Conservation (phyloP, 2,113 vertebrate species). For the Heterochromis multidens region DNA sequence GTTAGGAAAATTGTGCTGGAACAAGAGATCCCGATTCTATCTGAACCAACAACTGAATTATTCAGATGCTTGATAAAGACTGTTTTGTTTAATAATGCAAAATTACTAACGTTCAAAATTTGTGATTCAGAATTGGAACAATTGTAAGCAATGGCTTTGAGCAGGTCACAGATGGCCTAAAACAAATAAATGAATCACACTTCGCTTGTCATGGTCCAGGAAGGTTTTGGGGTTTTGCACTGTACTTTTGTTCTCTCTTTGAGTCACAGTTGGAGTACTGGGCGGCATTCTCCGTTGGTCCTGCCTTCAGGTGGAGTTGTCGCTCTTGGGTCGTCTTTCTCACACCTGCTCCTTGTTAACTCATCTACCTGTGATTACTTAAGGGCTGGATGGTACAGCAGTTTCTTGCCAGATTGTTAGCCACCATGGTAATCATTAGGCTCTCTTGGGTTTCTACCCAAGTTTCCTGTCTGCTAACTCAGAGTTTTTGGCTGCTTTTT, state of each 20-base stretch:
- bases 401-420: neutral
- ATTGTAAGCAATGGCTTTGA: neutral
- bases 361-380: neutral
- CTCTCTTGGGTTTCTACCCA: neutral
- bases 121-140: too few species aligned
- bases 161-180: too few species aligned
- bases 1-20: too few species aligned
- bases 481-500: neutral
- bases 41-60: too few species aligned
- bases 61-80: too few species aligned
- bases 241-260: neutral
- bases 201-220: accelerated
- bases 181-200: too few species aligned
- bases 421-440: neutral
- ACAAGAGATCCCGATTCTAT: too few species aligned
- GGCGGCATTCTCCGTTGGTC: neutral
- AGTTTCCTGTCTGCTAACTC: neutral
- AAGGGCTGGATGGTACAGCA: neutral
- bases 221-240: neutral
- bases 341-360: too few species aligned
- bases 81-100: too few species aligned
- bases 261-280: neutral
- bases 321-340: too few species aligned
- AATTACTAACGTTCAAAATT: too few species aligned
- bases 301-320: too few species aligned